Evolutionary conservation across 92 coral and sea anemone genomes (phyloP).

Genomic region (Diadumene lineata): DNA sequence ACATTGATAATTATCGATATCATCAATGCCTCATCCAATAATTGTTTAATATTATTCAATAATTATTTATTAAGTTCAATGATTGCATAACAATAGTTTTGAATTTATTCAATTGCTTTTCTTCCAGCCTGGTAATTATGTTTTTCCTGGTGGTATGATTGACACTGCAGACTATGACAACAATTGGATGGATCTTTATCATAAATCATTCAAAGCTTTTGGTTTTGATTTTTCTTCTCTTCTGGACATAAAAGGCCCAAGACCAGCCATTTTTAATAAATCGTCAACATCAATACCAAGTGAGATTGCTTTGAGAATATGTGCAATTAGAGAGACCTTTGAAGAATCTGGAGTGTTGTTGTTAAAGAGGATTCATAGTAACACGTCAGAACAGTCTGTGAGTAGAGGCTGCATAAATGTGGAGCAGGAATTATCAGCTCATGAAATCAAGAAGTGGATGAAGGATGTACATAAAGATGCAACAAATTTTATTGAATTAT

Average conservation of each 20-base stretch:
- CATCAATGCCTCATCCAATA: no score
- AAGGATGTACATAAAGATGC: slow-evolving; percentile 74
- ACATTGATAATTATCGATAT: no score
- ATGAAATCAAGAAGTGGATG: slow-evolving; percentile 67
- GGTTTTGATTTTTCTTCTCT: slow-evolving; percentile 67
- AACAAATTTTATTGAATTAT: slow-evolving; percentile 64
- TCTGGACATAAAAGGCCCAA: slow-evolving; percentile 61
- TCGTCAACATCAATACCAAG: slow-evolving; percentile 64
- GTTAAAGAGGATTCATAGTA: slow-evolving; percentile 47
- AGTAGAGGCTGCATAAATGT: slow-evolving; percentile 10
- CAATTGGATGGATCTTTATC: slow-evolving; percentile 88
- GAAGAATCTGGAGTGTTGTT: slow-evolving; percentile 89
- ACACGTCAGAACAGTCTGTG: slow-evolving; percentile 4
- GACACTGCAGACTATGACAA: slow-evolving; percentile 80
- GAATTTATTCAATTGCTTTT: no score
- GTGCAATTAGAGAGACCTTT: slow-evolving; percentile 98
- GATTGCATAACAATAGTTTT: no score
- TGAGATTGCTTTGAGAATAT: slow-evolving; percentile 86
- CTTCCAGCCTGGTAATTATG: slow-evolving; percentile 91
- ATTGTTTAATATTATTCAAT: no score
- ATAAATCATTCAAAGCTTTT: slow-evolving; percentile 50
- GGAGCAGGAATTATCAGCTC: slow-evolving; percentile 7
- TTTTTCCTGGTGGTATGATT: slow-evolving; percentile 93
- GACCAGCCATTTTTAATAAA: slow-evolving; percentile 67
- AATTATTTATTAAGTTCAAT: no score